Evolutionary conservation across 2,888 invertebrate species (phyloP).

Genomic region (Dicyrtomina minuta): DNA sequence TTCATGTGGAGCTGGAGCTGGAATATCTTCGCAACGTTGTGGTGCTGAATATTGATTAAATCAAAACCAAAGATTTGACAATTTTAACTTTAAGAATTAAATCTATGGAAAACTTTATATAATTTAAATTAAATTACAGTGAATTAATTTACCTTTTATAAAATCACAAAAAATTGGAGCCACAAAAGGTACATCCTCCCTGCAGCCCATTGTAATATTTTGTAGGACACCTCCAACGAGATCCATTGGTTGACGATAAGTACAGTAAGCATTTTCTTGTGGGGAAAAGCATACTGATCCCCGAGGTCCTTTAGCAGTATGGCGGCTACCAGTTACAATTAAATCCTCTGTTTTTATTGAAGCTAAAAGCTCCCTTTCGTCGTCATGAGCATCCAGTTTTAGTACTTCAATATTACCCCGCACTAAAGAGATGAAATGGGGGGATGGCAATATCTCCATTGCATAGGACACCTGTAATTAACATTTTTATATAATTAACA

Average conservation of each 20-base stretch:
- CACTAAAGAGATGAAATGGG: not conserved
- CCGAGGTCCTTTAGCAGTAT: not conserved
- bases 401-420: not conserved
- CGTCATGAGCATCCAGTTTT: not conserved
- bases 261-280: constrained; percentile 14
- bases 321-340: constrained; percentile 13
- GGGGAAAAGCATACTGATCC: constrained; percentile 9
- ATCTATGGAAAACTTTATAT: no score
- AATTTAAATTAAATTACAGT: not conserved
- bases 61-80: no score
- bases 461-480: not conserved
- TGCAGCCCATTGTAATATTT: not conserved
- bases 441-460: not conserved
- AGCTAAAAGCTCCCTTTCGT: not conserved
- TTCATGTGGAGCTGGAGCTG: no score
- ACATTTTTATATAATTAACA: not conserved
- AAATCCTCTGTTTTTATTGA: not conserved
- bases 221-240: not conserved
- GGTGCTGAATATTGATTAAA: no score
- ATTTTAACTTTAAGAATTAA: not conserved
- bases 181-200: constrained; percentile 4
- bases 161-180: constrained; percentile 8
- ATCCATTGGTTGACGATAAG: constrained; percentile 1
- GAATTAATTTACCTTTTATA: constrained; percentile 16
- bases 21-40: no score